A percentile compares a stretch with the other conserved stretches of the same genome.
These are phyloP conservation scores for Astropecten irregularis DNA, from an alignment of 53 echinoderm and acorn worm species.

Conservation along the genomic window DNA sequence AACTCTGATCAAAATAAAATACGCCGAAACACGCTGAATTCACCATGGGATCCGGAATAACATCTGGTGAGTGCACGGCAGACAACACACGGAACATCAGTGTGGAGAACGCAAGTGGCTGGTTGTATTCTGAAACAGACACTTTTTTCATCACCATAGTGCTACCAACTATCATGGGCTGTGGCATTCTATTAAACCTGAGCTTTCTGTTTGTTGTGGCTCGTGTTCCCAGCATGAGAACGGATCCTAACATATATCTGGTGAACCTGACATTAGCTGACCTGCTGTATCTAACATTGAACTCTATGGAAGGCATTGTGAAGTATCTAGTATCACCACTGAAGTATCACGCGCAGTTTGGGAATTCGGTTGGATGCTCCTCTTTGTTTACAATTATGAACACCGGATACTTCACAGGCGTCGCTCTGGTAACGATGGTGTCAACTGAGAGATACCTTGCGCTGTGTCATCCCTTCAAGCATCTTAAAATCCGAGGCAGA, in stretches of 20 bases:
- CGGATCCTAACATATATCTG: conserved; percentile 28
- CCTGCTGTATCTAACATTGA: background rate
- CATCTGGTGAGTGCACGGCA: no score
- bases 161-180: conserved; percentile 24
- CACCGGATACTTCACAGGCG: no score
- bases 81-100: no score
- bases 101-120: no score
- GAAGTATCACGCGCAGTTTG: background rate
- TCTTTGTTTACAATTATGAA: no score
- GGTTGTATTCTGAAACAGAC: background rate
- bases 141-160: conserved; percentile 32
- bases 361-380: background rate
- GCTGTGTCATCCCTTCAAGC: no score
- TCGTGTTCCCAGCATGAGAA: conserved; percentile 13
- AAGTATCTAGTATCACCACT: background rate
- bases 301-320: background rate
- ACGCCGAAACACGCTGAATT: no score
- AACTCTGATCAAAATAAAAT: no score
- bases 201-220: conserved; percentile 30
- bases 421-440: no score
- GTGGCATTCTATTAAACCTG: conserved; percentile 17
- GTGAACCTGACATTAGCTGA: conserved; percentile 31
- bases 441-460: no score
- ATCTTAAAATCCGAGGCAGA: no score
- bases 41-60: no score